These are phyloP conservation scores for Nineta flava DNA, from an alignment of 2,888 invertebrate species.

Conservation along the genomic window DNA sequence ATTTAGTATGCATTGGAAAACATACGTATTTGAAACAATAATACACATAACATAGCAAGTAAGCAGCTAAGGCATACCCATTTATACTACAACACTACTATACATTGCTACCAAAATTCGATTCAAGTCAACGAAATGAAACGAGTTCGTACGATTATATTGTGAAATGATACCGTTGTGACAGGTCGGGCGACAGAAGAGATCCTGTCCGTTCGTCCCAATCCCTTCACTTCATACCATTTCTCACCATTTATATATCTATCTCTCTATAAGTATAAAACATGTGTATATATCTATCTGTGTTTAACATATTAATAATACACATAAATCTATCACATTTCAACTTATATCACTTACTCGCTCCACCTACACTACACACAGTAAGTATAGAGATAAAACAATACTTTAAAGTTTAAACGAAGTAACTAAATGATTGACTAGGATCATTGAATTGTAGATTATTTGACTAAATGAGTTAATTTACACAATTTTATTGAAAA, in stretches of 20 bases:
- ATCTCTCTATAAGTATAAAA: background rate
- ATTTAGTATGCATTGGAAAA: conserved; percentile 4
- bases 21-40: conserved; percentile 1
- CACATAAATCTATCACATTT: background rate
- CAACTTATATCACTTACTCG: background rate
- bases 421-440: too few relatives aligned
- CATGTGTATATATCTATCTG: background rate
- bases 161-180: conserved; percentile 15
- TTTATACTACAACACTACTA: background rate
- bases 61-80: background rate
- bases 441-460: too few relatives aligned
- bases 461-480: too few relatives aligned
- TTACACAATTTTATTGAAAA: too few relatives aligned
- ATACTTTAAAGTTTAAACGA: too few relatives aligned
- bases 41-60: background rate
- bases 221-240: too few relatives aligned
- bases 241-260: background rate
- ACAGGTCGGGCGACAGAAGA: conserved; percentile 20
- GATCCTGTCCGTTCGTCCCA: too few relatives aligned
- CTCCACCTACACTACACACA: background rate
- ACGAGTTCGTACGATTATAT: conserved; percentile 2
- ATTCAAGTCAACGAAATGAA: background rate
- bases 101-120: background rate
- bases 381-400: too few relatives aligned
- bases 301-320: too few relatives aligned